Percentiles rank a stretch among this genome's conserved stretches.
phyloP scores from a whole-genome alignment of 2,797 vertebrate species.

The Myotis daubentonii region DNA sequence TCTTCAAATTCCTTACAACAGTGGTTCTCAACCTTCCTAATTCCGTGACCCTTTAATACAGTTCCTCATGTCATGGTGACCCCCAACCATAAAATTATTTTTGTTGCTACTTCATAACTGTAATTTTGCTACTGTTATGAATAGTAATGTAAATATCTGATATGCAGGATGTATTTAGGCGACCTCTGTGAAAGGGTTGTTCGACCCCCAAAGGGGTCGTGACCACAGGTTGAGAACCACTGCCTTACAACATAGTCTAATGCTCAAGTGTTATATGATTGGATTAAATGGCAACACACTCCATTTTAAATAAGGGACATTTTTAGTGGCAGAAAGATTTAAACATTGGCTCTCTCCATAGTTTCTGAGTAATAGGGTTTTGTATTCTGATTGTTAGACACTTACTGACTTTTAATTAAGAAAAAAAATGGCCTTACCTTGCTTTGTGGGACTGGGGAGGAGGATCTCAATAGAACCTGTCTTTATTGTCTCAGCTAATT shows the following conservation, averaged over 20 bases:
- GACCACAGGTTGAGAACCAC: too few species aligned
- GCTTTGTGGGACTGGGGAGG: neutral
- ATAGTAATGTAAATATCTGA: too few species aligned
- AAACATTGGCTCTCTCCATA: neutral
- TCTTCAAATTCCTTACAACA: constrained; percentile 15
- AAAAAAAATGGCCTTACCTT: constrained; percentile 1
- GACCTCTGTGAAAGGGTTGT: too few species aligned
- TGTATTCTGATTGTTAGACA: constrained; percentile 28
- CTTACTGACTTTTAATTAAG: constrained; percentile 38
- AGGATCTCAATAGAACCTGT: neutral
- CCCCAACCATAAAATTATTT: too few species aligned
- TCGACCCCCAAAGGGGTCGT: too few species aligned
- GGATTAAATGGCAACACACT: neutral
- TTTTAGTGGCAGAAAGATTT: constrained; percentile 41
- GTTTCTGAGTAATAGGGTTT: constrained; percentile 10
- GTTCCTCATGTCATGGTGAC: too few species aligned
- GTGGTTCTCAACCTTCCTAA: too few species aligned
- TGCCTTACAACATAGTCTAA: neutral
- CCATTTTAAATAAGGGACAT: neutral
- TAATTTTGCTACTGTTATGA: too few species aligned
- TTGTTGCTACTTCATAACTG: too few species aligned
- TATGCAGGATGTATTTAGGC: too few species aligned
- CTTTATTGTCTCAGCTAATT: constrained; percentile 28
- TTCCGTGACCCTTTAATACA: too few species aligned
- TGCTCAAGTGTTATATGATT: neutral